Evolutionary conservation across 2,888 invertebrate species (phyloP).

Genomic region (Lutraria lutraria): DNA sequence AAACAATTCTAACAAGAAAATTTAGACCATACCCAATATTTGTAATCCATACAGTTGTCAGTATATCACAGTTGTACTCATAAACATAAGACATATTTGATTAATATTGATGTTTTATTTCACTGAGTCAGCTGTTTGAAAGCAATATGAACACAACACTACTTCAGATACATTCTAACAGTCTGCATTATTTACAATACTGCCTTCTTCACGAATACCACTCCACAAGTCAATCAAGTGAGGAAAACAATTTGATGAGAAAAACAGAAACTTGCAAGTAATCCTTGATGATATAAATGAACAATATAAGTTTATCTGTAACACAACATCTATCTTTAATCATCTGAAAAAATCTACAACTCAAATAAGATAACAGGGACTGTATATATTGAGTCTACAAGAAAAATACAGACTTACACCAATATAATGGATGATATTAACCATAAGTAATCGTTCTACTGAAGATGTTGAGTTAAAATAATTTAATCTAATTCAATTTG

Average conservation of each 20-base stretch:
- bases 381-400: neutral
- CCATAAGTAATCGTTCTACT: neutral
- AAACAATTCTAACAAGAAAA: too few relatives aligned
- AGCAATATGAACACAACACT: neutral
- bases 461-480: too few relatives aligned
- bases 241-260: neutral
- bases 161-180: neutral
- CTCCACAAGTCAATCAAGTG: slow-evolving; percentile 29
- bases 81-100: too few relatives aligned
- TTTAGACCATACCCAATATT: too few relatives aligned
- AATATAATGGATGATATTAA: neutral
- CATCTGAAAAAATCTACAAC: slow-evolving; percentile 38
- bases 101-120: neutral
- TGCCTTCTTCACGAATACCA: neutral
- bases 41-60: too few relatives aligned
- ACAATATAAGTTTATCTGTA: slow-evolving; percentile 47
- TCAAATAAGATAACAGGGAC: neutral
- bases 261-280: slow-evolving; percentile 25
- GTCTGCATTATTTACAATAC: neutral
- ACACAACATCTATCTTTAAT: slow-evolving; percentile 32
- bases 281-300: slow-evolving; percentile 30
- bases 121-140: slow-evolving; percentile 14
- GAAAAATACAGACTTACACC: neutral
- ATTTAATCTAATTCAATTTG: too few relatives aligned
- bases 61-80: too few relatives aligned